Base-by-base conservation (phyloP, 2,113 vertebrate genomes). In the Hippocampus zosterae region DNA sequence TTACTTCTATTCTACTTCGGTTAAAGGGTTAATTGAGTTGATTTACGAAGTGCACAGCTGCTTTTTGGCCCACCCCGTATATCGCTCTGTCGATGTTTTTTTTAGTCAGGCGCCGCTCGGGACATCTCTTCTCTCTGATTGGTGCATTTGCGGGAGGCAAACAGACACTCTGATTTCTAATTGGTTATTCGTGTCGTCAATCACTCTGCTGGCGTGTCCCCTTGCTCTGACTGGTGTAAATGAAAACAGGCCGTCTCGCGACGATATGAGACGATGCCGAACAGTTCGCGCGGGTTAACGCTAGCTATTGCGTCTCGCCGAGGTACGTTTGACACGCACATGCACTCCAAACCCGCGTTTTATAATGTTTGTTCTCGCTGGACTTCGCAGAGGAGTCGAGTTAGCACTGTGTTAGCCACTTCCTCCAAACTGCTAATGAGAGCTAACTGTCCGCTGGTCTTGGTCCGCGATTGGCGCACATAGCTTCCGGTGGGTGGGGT, bases 391-490 rank as follows among this genome's bases (percentile, higher is more conserved):
- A 9, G 12, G 42, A 60, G 27, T 33, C 27, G 27, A 23, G 42
- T 65, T 65, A 27, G 63, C 12, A 27, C n/a, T 8, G 40, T 27
- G 63, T n/a, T 65, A 44, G n/a, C 41, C 23, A 18, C 42, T 27
- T 65, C 41, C n/a, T 25, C 25, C 5, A 25, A n/a, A 15, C 1
- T 25, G 63, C 42, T 65, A 65, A 46, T 27, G 41, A 65, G 7
- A 65, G 63, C 63, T 65, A 65, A 65, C 41, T 44, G 63, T 65
- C 15, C 15, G 63, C 63, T 5, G 15, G 12, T 15, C n/a, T 44
- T 23, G 23, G 13, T 46, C 63, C 12, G 19, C 23, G n/a, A 65
- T 65, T 65, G 63, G 63, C 13, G 23, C 7, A 23, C 25, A 15
- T 5, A 27, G 15, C 2, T 46, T 25, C 40, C 23, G 63, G 63